phyloP scores from a whole-genome alignment of 2,888 invertebrate genomes.

The Pollenia griseotomentosa region DNA sequence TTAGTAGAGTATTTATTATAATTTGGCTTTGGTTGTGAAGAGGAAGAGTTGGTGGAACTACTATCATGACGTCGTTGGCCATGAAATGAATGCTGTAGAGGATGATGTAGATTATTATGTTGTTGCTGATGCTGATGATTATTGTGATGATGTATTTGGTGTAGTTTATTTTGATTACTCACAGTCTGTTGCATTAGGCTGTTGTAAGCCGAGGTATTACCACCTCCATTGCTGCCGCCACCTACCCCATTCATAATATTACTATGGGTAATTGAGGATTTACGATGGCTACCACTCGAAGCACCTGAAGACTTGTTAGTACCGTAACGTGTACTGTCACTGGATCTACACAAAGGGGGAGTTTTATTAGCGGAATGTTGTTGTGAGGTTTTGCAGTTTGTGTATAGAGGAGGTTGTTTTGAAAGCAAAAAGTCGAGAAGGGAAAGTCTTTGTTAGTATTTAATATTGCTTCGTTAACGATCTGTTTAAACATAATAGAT shows the following conservation, averaged over 20 bases:
- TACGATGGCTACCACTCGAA: conserved; percentile 84
- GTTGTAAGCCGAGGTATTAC: conserved; percentile 78
- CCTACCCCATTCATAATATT: conserved; percentile 57
- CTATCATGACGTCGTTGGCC: conserved; percentile 75
- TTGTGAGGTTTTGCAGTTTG: background rate
- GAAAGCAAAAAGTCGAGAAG: conserved; percentile 3
- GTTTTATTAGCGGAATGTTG: conserved; percentile 7
- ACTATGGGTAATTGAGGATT: conserved; percentile 79
- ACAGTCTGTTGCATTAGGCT: conserved; percentile 84
- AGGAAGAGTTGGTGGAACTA: conserved; percentile 63
- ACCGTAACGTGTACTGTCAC: conserved; percentile 87
- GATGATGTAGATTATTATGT: conserved; percentile 74
- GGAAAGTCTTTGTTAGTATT: conserved; percentile 28
- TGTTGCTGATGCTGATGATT: conserved; percentile 79
- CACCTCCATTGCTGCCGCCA: conserved; percentile 75
- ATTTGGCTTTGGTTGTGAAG: conserved; percentile 77
- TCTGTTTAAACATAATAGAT: background rate
- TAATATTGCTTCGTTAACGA: background rate
- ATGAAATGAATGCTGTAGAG: conserved; percentile 79
- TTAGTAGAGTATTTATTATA: conserved; percentile 76
- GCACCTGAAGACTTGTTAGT: conserved; percentile 84
- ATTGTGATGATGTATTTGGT: conserved; percentile 78
- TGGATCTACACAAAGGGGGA: conserved; percentile 82
- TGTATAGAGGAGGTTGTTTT: background rate
- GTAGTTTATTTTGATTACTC: conserved; percentile 83